Evolutionary conservation across 1,140 invertebrate species (phyloP).

Genomic region (Streblospio benedicti): DNA sequence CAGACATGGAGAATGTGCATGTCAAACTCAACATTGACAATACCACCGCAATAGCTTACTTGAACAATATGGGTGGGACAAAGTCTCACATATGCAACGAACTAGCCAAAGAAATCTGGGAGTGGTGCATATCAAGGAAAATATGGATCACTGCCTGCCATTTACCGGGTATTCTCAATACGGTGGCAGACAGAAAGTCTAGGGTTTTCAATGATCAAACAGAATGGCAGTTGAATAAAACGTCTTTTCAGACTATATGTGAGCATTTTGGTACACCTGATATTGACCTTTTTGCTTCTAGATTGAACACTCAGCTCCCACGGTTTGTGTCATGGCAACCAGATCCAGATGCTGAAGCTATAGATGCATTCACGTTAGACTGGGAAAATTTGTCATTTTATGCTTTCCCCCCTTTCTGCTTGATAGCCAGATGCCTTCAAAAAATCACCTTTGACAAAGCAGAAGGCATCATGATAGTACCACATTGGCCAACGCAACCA

Average conservation of each 20-base stretch:
- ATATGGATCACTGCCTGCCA: not conserved
- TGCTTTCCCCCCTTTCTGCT: constrained; percentile 20
- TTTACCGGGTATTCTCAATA: not conserved
- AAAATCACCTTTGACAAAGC: constrained; percentile 15
- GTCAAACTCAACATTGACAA: not conserved
- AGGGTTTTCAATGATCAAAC: not conserved
- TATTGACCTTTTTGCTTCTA: constrained; percentile 17
- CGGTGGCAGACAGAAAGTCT: not conserved
- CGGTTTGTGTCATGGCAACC: constrained; percentile 8
- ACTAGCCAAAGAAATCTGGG: not conserved
- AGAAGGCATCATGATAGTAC: constrained; percentile 10
- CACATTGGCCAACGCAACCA: constrained; percentile 18
- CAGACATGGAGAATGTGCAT: not conserved
- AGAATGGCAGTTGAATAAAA: not conserved
- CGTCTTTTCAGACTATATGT: not conserved
- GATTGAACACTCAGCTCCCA: constrained; percentile 9
- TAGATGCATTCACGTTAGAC: constrained; percentile 16
- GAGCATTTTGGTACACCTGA: not conserved
- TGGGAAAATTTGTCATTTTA: constrained; percentile 11
- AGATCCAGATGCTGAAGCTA: constrained; percentile 1
- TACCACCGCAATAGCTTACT: not conserved
- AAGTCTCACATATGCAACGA: not conserved
- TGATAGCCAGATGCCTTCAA: constrained; percentile 4
- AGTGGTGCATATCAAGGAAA: not conserved
- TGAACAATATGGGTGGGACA: not conserved